Percentiles rank a stretch among this genome's conserved stretches.
These are phyloP conservation scores for Arctopsyche grandis DNA, from an alignment of 1,140 invertebrate species.

Conservation along the genomic window DNA sequence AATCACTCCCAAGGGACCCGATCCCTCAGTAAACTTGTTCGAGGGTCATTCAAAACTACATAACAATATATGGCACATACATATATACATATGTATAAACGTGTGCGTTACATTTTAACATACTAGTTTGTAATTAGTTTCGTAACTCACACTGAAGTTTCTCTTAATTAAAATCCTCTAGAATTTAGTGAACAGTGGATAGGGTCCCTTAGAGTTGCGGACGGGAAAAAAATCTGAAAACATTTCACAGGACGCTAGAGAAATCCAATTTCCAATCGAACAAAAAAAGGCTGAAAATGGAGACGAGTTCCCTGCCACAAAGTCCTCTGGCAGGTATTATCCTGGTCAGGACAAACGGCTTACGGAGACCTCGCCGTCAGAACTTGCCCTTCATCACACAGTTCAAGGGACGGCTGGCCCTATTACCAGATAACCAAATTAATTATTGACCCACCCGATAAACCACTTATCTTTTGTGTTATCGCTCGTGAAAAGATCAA, in stretches of 20 bases:
- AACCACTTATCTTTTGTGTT: constrained; percentile 40
- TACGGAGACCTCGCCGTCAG: constrained; percentile 21
- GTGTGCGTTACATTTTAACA: no score
- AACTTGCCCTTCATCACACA: constrained; percentile 39
- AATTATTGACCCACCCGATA: constrained; percentile 41
- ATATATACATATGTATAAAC: neutral
- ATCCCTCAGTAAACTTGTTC: constrained; percentile 6
- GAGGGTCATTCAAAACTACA: constrained; percentile 1
- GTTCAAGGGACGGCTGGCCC: constrained; percentile 33
- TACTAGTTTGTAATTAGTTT: neutral
- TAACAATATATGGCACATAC: neutral
- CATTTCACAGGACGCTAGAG: neutral
- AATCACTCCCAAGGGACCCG: neutral
- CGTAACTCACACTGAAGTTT: constrained; percentile 9
- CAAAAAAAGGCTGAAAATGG: constrained; percentile 31
- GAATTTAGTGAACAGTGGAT: neutral
- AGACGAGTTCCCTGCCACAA: neutral
- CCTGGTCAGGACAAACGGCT: constrained; percentile 39
- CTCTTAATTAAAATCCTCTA: constrained; percentile 17
- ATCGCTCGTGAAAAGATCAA: constrained; percentile 33
- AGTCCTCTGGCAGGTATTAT: constrained; percentile 24
- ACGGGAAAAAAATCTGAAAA: neutral
- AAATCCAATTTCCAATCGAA: constrained; percentile 36
- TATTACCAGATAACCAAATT: constrained; percentile 42
- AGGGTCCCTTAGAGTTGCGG: neutral